Evolutionary conservation across 2,888 invertebrate genomes (phyloP).

Genomic region (Andrena bucephala): DNA sequence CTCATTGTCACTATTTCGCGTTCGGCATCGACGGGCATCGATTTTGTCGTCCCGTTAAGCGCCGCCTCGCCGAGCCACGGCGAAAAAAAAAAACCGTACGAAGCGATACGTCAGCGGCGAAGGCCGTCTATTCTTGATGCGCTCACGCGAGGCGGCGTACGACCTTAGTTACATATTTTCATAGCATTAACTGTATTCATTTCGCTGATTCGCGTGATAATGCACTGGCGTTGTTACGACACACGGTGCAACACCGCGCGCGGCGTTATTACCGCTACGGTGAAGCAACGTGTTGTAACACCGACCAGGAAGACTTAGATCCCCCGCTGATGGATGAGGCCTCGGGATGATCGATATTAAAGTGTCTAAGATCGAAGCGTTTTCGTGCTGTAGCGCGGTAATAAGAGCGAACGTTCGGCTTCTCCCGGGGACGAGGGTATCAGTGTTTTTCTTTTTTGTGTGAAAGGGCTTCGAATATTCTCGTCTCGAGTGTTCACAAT

Average conservation of each 20-base stretch:
- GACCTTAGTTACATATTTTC: constrained; percentile 58
- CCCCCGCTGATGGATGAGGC: constrained; percentile 5
- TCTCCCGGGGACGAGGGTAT: not conserved
- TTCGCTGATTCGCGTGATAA: constrained; percentile 58
- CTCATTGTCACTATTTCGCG: not conserved
- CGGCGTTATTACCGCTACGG: constrained; percentile 21
- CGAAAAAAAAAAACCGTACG: constrained; percentile 34
- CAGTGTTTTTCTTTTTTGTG: too few relatives aligned
- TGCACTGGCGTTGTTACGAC: constrained; percentile 44
- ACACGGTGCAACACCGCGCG: constrained; percentile 34
- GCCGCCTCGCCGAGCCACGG: not conserved
- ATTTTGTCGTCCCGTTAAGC: constrained; percentile 4
- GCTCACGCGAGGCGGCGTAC: constrained; percentile 23
- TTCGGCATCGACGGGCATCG: constrained; percentile 2
- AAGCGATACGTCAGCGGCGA: constrained; percentile 32
- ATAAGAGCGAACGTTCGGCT: not conserved
- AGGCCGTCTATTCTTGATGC: constrained; percentile 62
- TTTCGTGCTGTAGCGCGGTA: not conserved
- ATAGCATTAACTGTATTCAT: constrained; percentile 41
- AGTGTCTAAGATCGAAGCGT: not conserved
- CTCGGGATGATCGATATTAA: constrained; percentile 1
- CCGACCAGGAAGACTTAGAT: constrained; percentile 23
- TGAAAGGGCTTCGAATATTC: too few relatives aligned
- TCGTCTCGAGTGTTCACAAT: too few relatives aligned
- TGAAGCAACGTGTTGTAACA: constrained; percentile 48